Conservation (phyloP, 1,140 invertebrate species). For the Drosophila biarmipes region DNA sequence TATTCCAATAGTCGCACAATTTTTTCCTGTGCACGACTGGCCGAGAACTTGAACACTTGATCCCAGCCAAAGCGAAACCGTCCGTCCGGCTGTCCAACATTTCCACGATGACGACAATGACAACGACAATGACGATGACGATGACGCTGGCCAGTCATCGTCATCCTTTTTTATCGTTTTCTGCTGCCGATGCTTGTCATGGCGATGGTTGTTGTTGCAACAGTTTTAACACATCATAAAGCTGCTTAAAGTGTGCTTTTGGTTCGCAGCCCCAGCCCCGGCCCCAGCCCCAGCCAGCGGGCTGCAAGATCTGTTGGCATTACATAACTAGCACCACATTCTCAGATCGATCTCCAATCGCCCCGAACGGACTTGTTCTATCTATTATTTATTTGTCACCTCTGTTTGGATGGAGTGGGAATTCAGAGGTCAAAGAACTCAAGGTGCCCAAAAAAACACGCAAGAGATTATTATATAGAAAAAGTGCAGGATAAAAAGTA, state of each 20-base stretch:
- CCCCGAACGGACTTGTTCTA: constrained; percentile 13
- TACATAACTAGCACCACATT: constrained; percentile 53
- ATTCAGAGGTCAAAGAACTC: constrained; percentile 33
- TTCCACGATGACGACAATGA: constrained; percentile 61
- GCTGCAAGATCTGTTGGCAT: constrained; percentile 25
- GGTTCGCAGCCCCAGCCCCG: constrained; percentile 6
- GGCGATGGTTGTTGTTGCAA: constrained; percentile 53
- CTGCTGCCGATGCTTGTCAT: constrained; percentile 33
- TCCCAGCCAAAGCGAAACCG: constrained; percentile 54
- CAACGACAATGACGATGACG: constrained; percentile 54
- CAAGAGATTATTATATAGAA: neutral
- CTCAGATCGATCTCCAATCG: constrained; percentile 1
- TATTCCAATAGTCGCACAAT: too few species aligned
- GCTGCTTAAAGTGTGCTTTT: constrained; percentile 59
- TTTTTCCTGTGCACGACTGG: constrained; percentile 6
- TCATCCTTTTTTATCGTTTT: constrained; percentile 41
- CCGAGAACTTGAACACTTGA: constrained; percentile 36
- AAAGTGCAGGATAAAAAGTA: neutral
- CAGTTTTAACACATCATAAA: constrained; percentile 71
- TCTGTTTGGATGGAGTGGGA: neutral
- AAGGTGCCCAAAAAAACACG: neutral
- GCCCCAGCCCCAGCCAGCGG: constrained; percentile 1
- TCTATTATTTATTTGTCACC: constrained; percentile 31
- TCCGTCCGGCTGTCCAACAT: constrained; percentile 17
- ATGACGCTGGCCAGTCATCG: constrained; percentile 60